Conservation (phyloP, 2,888 invertebrate genomes). For the Oscheius onirici region DNA sequence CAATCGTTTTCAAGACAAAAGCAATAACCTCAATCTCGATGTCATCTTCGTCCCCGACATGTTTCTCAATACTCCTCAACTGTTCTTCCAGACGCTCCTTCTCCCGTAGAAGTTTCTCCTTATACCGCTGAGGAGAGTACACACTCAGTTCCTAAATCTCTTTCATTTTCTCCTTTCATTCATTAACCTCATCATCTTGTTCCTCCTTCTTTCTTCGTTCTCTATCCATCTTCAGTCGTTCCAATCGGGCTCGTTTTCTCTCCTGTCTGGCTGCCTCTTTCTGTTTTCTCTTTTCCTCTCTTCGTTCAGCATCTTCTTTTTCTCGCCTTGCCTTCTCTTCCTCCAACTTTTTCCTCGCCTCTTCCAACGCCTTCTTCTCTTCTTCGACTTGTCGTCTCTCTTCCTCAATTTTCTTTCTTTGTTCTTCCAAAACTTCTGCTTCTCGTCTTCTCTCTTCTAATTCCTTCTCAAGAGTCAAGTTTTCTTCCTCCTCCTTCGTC, state of each 20-base stretch:
- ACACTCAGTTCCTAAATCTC: not conserved
- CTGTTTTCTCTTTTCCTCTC: not conserved
- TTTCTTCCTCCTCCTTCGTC: not conserved
- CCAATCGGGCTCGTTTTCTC: conserved; percentile 10
- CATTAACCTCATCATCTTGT: not conserved
- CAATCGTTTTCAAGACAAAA: not conserved
- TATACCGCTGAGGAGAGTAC: conserved; percentile 13
- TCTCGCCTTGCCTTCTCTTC: conserved; percentile 7
- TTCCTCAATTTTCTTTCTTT: conserved; percentile 15
- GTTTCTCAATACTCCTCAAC: conserved; percentile 29
- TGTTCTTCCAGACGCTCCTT: conserved; percentile 19
- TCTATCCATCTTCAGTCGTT: conserved; percentile 2
- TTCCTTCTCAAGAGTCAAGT: not conserved
- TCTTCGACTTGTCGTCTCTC: conserved; percentile 21
- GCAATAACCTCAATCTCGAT: conserved; percentile 21
- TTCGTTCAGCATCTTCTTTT: not conserved
- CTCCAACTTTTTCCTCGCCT: conserved; percentile 4
- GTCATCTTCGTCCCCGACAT: conserved; percentile 17
- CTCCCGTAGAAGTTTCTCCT: conserved; percentile 22
- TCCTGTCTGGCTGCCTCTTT: conserved; percentile 3
- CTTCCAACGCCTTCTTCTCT: conserved; percentile 6
- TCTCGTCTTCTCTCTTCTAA: conserved; percentile 7
- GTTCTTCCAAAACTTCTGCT: not conserved
- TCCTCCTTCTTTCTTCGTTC: not conserved
- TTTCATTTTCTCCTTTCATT: conserved; percentile 1